Percentiles rank a stretch among this genome's conserved stretches.
Evolutionary conservation across 2,888 invertebrate species (phyloP).

Genomic region (Tachina fera): DNA sequence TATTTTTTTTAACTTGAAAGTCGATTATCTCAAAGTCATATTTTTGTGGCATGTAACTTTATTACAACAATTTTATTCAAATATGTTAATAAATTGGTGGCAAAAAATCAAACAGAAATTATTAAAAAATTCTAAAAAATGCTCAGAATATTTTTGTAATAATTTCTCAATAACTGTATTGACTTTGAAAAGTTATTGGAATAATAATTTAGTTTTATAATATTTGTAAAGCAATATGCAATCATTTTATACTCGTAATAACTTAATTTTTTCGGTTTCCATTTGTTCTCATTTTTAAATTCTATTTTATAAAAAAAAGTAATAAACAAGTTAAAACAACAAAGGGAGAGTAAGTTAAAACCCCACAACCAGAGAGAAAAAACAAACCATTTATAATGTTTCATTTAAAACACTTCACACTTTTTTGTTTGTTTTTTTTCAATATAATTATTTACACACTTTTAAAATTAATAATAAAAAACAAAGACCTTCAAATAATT

Average conservation of each 20-base stretch:
- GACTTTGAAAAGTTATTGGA: no score
- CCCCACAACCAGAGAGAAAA: background rate
- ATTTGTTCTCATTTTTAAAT: background rate
- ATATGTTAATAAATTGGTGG: no score
- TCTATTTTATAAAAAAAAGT: background rate
- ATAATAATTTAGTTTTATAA: no score
- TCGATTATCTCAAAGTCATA: no score
- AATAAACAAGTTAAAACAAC: background rate
- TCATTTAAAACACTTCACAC: conserved; percentile 13
- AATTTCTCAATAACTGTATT: no score
- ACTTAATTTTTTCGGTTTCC: background rate
- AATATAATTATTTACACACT: background rate
- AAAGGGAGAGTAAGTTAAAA: background rate
- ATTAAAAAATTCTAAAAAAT: no score
- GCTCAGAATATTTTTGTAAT: no score
- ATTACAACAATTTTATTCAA: no score
- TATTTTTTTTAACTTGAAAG: no score
- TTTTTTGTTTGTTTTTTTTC: background rate
- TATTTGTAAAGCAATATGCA: background rate
- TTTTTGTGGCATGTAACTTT: no score
- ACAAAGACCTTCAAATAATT: conserved; percentile 36
- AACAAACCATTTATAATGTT: conserved; percentile 32
- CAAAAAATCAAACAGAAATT: no score
- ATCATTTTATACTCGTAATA: background rate
- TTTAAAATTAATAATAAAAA: background rate